A percentile compares a stretch with the other conserved stretches of the same genome.
Conservation (phyloP, 2,888 invertebrate genomes). For the Lasiommata megera region DNA sequence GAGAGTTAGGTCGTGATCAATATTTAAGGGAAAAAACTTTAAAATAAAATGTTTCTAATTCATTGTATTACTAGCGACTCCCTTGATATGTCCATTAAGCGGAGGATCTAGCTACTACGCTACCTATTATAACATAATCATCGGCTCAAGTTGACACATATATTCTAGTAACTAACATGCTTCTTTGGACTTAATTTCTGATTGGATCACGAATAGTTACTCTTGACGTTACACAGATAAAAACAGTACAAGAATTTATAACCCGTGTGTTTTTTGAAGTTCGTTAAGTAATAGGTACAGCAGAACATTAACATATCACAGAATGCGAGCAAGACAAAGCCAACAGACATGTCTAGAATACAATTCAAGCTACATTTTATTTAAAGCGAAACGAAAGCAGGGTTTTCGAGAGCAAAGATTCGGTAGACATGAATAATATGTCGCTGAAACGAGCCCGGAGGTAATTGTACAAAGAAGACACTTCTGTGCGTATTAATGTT, state of each 20-base stretch:
- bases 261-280: not conserved
- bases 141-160: too few relatives aligned
- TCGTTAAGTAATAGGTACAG: not conserved
- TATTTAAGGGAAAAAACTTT: too few relatives aligned
- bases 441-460: not conserved
- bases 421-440: constrained; percentile 1
- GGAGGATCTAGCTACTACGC: too few relatives aligned
- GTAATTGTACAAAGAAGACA: constrained; percentile 6
- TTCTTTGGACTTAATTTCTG: too few relatives aligned
- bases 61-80: too few relatives aligned
- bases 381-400: not conserved
- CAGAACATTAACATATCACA: not conserved
- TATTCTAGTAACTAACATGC: too few relatives aligned
- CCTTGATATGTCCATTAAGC: too few relatives aligned
- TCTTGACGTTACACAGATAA: too few relatives aligned
- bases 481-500: not conserved
- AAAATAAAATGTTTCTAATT: too few relatives aligned
- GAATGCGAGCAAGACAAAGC: not conserved
- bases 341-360: not conserved
- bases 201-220: too few relatives aligned
- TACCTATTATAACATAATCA: too few relatives aligned
- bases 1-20: too few relatives aligned
- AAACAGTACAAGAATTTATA: not conserved
- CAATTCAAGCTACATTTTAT: not conserved
- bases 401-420: not conserved